Evolutionary conservation across 2,888 invertebrate species (phyloP), one percentile per base, ranked within the genome.

Genomic region (Physocephala rufipes): DNA sequence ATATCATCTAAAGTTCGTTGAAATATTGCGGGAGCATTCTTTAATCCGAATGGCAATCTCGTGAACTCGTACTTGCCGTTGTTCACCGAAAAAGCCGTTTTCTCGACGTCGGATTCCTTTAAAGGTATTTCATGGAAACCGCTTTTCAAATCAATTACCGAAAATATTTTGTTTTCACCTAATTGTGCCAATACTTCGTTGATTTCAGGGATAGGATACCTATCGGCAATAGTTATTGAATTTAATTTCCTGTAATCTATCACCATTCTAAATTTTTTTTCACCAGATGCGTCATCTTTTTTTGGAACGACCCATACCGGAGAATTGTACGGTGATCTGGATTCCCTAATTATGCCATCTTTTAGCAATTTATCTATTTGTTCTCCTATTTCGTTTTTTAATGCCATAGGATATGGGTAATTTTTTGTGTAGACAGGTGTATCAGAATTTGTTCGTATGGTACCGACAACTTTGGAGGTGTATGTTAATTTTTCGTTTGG

Each of bases 401-500:
- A 45, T 1, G 71, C 53, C 58, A 55, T 68, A 24, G 71, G 67
- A 55, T 71, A 73, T 1, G 55, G 71, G 16, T 68, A 65, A 19
- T 43, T 67, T 43, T 63, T 70, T 30, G 69, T 28, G 55, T 65
- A 65, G 21, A 67, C 21, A 15, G 68, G 68, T 24, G 19, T 43
- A 16, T 73, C 71, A 28, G 58, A 43, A 12, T 26, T 21, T 21
- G 73, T 73, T 58, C 67, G 7, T 51, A 66, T 74, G 61, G 68
- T 59, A 12, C 66, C 70, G 19, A 58, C 9, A 24, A 68, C 73
- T 59, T n/a, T 62, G 36, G 70, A 67, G 16, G 67, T 71, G 36
- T 64, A 73, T 30, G 70, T 70, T 1, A 68, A 30, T 58, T 45
- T 73, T 61, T 71, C 64, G 49, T 71, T 61, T 12, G 61, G 62